These are phyloP conservation scores for Polypedilum vanderplanki DNA, from an alignment of 1,140 invertebrate species.

Conservation along the genomic window DNA sequence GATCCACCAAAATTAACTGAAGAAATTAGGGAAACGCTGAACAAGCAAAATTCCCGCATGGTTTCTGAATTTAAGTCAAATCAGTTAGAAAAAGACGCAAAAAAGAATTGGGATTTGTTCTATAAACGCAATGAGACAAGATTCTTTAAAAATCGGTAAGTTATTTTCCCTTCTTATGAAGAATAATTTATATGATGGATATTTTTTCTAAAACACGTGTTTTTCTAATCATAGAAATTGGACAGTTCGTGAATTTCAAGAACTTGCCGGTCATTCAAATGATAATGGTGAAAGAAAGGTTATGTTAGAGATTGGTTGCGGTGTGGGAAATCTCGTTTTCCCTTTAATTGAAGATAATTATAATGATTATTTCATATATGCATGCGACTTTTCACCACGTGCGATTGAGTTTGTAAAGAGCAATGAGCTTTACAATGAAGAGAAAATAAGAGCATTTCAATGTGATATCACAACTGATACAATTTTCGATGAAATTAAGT, in stretches of 20 bases:
- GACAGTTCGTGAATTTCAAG: conserved; percentile 90
- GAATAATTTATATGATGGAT: not conserved
- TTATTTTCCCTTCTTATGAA: not conserved
- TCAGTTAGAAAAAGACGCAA: conserved; percentile 78
- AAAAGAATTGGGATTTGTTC: conserved; percentile 95
- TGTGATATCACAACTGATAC: conserved; percentile 59
- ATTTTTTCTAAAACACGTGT: not conserved
- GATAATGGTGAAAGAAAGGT: conserved; percentile 38
- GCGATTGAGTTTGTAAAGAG: conserved; percentile 82
- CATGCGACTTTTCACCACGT: conserved; percentile 89
- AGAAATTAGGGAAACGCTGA: conserved; percentile 54
- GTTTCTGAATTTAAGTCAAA: conserved; percentile 70
- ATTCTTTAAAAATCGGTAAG: conserved; percentile 93
- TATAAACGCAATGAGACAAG: conserved; percentile 87
- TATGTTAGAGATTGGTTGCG: conserved; percentile 89
- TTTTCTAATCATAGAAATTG: conserved; percentile 47
- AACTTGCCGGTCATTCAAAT: conserved; percentile 51
- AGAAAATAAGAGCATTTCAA: conserved; percentile 67
- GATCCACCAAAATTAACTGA: conserved; percentile 44
- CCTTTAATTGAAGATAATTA: conserved; percentile 77
- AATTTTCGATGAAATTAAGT: conserved; percentile 50
- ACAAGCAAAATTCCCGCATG: conserved; percentile 60
- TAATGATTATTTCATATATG: conserved; percentile 68
- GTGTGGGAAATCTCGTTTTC: conserved; percentile 94
- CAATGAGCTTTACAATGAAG: conserved; percentile 45